phyloP scores from a whole-genome alignment of 2,888 invertebrate species.

The Dermolepida albohirtum region DNA sequence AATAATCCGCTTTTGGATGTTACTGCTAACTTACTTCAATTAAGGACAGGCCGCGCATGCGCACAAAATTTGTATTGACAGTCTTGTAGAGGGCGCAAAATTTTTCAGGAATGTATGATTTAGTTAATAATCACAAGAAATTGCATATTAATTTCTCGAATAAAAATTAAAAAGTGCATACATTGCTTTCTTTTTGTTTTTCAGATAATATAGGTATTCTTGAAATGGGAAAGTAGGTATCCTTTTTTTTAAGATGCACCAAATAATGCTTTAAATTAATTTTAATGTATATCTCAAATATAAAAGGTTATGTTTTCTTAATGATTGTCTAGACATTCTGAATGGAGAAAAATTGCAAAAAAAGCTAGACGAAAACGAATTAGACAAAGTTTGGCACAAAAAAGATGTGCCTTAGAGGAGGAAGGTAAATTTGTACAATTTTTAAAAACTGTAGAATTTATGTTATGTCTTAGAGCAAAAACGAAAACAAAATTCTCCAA shows the following conservation, averaged over 20 bases:
- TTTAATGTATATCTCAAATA: slow-evolving; percentile 43
- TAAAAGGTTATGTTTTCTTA: slow-evolving; percentile 60
- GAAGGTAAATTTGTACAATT: slow-evolving; percentile 59
- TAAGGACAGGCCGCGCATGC: too few relatives aligned
- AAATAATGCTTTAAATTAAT: slow-evolving; percentile 29
- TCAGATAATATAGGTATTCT: not conserved
- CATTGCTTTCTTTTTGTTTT: not conserved
- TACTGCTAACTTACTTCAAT: too few relatives aligned
- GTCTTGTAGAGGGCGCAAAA: too few relatives aligned
- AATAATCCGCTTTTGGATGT: too few relatives aligned
- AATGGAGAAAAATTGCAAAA: slow-evolving; percentile 81
- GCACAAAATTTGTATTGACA: too few relatives aligned
- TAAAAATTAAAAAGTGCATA: too few relatives aligned
- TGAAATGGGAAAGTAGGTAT: slow-evolving; percentile 64
- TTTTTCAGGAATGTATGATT: too few relatives aligned
- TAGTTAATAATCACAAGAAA: too few relatives aligned
- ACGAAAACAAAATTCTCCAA: slow-evolving; percentile 63
- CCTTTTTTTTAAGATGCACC: slow-evolving; percentile 56
- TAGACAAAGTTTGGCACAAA: slow-evolving; percentile 71
- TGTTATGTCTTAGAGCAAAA: slow-evolving; percentile 61
- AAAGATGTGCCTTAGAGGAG: slow-evolving; percentile 66
- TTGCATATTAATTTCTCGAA: too few relatives aligned
- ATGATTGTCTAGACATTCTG: slow-evolving; percentile 69
- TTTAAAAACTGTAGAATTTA: slow-evolving; percentile 1
- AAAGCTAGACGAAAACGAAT: slow-evolving; percentile 77